Percentiles rank a stretch among this genome's conserved stretches.
phyloP scores from a whole-genome alignment of 2,888 invertebrate species.

The Aleiodes leptofemur region DNA sequence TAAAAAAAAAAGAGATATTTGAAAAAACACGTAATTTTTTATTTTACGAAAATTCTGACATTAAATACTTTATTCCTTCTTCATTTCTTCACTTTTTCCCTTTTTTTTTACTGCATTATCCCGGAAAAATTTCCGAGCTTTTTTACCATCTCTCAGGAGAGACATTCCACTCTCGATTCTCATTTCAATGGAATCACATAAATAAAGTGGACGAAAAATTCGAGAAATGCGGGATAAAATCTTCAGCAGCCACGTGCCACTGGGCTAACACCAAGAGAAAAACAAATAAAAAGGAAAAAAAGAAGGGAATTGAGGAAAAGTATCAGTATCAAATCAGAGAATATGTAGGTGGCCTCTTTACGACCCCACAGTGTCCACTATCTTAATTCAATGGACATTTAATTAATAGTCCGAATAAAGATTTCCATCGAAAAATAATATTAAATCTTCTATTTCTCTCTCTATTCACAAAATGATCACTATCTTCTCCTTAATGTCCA shows the following conservation, averaged over 20 bases:
- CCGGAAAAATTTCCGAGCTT: background rate
- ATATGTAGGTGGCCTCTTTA: constrained; percentile 33
- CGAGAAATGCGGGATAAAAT: constrained; percentile 20
- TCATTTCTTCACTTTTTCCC: no score
- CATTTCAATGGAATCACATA: constrained; percentile 4
- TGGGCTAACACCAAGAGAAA: no score
- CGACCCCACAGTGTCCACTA: constrained; percentile 17
- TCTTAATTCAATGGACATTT: constrained; percentile 12
- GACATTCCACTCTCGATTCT: constrained; percentile 20
- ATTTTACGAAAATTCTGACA: background rate
- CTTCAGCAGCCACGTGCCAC: constrained; percentile 31
- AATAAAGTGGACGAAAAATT: constrained; percentile 10
- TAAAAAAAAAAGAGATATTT: background rate
- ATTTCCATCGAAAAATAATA: background rate
- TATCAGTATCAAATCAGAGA: constrained; percentile 20
- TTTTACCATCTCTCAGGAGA: background rate
- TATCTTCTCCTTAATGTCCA: constrained; percentile 3
- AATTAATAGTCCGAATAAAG: constrained; percentile 23
- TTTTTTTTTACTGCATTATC: background rate
- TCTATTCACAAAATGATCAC: background rate
- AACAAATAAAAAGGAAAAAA: background rate
- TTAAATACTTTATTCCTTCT: background rate
- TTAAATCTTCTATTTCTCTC: constrained; percentile 14
- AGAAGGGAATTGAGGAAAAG: background rate
- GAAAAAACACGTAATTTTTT: constrained; percentile 2